Base-by-base conservation (phyloP, 64 coral and sea anemone species). In the Dendrophyllia cribrosa region DNA sequence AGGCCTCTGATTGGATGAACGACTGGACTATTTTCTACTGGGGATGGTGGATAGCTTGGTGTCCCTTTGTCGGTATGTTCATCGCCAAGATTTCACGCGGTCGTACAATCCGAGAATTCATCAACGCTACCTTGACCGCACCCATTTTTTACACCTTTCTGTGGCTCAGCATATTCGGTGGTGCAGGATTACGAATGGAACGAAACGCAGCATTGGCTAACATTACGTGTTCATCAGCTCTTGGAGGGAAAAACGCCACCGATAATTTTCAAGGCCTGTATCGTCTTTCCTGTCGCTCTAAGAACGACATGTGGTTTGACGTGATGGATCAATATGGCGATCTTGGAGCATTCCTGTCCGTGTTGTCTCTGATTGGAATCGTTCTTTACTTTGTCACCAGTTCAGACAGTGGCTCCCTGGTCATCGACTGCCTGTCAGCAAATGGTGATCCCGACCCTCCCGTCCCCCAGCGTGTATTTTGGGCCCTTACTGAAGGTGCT, bases 21-120 rank as follows among this genome's bases (percentile, higher is more conserved):
- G 89, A 82, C 65, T 91, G 89, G 89, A 91, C 89, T 5, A 91
- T 91, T 58, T 91, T 91, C 78, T 91, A 91, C 26, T 90, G 88
- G 88, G 87, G 87, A 9, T 89, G 87, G 89, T 91, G 89, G 89
- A 85, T 91, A 56, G 89, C 89, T 16, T 91, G 89, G 89, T 91
- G 50, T 16, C 89, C 89, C 59, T 91, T 91, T 44, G 89, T 91
- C 8, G 89, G 89, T 2, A 91, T 74, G 23, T 91, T 91, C 70
- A 91, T 91, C 58, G 89, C 89, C 23, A 91, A 70, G 59, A 91
- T 91, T 58, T 89, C 87, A 45, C 87, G 87, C 60, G 89, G 89
- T 22, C 67, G 89, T 2, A 91, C 89, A 17, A 91, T 91, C 51
- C 58, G 51, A 75, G 69, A 91, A 74, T 91, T 91, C 52, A 84